phyloP scores from a whole-genome alignment of 2,113 vertebrate species.

The Sorex fumeus region DNA sequence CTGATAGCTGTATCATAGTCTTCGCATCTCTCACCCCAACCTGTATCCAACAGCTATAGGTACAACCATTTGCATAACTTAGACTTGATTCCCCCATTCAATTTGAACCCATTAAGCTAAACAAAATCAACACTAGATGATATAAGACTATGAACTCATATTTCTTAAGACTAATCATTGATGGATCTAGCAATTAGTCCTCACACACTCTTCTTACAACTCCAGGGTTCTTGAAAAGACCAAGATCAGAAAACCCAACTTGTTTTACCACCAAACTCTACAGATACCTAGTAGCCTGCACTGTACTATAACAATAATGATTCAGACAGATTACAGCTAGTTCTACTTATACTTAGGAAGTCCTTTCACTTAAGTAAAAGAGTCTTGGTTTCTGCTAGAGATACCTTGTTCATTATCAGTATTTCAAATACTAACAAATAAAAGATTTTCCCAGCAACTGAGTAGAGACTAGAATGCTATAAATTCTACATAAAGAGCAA shows the following conservation, averaged over 20 bases:
- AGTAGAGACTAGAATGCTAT: conserved; percentile 57
- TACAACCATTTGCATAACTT: conserved; percentile 57
- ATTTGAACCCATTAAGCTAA: conserved; percentile 57
- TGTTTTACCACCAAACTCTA: conserved; percentile 21
- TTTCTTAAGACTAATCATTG: neutral
- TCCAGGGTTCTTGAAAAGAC: conserved; percentile 43
- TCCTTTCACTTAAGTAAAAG: conserved; percentile 50
- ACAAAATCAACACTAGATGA: conserved; percentile 63
- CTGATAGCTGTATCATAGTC: conserved; percentile 4
- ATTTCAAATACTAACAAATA: conserved; percentile 61
- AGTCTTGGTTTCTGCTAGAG: conserved; percentile 44
- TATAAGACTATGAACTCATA: conserved; percentile 29
- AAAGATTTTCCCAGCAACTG: conserved; percentile 75
- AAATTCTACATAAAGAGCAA: conserved; percentile 62
- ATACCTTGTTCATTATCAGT: conserved; percentile 40
- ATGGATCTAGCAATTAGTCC: conserved; percentile 30
- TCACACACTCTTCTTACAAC: fast-evolving
- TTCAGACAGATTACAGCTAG: neutral
- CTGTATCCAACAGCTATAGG: conserved; percentile 31
- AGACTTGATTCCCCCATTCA: conserved; percentile 63
- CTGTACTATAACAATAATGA: conserved; percentile 34
- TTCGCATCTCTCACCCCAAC: neutral
- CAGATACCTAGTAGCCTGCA: neutral
- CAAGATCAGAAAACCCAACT: neutral
- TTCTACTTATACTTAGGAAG: conserved; percentile 47